Conservation (phyloP, 2,888 invertebrate species). For the Eumacrocentrus americanus region DNA sequence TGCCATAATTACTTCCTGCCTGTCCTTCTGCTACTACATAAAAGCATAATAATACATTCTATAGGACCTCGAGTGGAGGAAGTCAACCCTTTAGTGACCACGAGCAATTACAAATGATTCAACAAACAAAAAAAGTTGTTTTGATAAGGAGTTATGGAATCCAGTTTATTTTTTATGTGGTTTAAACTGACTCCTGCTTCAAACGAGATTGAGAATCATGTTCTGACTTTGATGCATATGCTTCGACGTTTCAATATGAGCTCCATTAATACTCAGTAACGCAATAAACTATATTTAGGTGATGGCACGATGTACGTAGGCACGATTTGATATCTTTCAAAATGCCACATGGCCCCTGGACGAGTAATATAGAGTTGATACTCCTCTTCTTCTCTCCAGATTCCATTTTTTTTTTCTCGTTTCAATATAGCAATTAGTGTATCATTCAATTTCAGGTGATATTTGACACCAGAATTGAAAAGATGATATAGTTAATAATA, state of each 20-base stretch:
- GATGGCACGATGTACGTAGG: constrained; percentile 43
- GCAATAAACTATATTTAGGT: constrained; percentile 62
- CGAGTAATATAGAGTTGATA: constrained; percentile 26
- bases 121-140: background rate
- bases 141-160: background rate
- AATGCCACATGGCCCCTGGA: constrained; percentile 59
- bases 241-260: constrained; percentile 31
- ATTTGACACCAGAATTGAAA: background rate
- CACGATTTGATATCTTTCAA: constrained; percentile 61
- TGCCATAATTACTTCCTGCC: constrained; percentile 37
- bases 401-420: constrained; percentile 2
- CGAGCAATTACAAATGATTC: background rate
- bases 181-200: background rate
- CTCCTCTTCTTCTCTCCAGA: constrained; percentile 14
- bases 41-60: constrained; percentile 16
- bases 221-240: constrained; percentile 20
- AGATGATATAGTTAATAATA: no score
- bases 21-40: constrained; percentile 18
- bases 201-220: background rate
- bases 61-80: constrained; percentile 4
- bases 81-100: constrained; percentile 13
- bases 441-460: background rate
- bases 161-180: background rate
- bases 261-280: constrained; percentile 61
- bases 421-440: background rate